Evolutionary conservation across 2,888 invertebrate species (phyloP), one percentile per base, ranked within the genome.

Genomic region (Tachystola acroxantha): DNA sequence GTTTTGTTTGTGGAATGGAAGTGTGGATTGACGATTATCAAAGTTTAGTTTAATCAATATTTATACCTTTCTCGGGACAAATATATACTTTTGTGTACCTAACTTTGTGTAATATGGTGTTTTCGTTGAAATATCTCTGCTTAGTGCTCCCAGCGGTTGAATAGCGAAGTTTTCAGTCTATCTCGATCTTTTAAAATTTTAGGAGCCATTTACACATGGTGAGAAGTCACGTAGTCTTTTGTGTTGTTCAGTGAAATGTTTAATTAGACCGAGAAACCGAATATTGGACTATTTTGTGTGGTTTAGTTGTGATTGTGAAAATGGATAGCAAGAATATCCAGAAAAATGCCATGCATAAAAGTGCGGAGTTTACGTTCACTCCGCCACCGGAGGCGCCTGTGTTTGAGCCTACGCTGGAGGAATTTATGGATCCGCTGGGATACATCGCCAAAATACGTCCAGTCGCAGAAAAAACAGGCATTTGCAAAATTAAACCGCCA

Each of bases 401-500:
- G 37, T 94, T 92, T 66, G 87, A 89, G 57, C 94, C 94, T 40
- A 91, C 91, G 24, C 82, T 77, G 40, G 92, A 93, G 73, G 94
- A 94, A 71, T 94, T 93, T 68, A 71, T 86, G 53, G 93, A 94
- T 79, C 92, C 93, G 24, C 75, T 94, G 48, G 91, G 88, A 39
- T 94, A 93, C 64, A 92, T 94, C 38, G 90, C 89, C 25, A 92
- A 92, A 81, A 93, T 94, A 49, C 87, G 91, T 36, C 91, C 92
- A 11, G 88, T 91, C 32, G 94, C 92, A 7, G 92, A 92, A 68
- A 89, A 90, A 71, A 90, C 89, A 42, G 94, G 94, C 43, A 92
- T 94, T 45, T 92, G 93, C 64, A 93, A 93, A 88, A 93, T 94
- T 57, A 90, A 90, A 56, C 94, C 94, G 36, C 94, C 94, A 36